These are phyloP conservation scores for Prosapia bicincta DNA, from an alignment of 2,888 invertebrate species.

Conservation along the genomic window DNA sequence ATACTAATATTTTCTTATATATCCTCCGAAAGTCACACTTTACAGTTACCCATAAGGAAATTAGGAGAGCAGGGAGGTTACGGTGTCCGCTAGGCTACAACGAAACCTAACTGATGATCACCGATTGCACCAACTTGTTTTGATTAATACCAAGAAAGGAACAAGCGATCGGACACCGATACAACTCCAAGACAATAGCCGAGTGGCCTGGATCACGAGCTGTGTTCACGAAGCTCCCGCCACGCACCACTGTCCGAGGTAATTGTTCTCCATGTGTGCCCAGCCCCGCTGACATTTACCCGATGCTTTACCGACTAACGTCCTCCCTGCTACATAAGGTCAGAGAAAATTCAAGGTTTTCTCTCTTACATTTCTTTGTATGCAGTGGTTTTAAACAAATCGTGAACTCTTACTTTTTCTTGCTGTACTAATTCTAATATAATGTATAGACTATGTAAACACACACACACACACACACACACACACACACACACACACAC, in stretches of 20 bases:
- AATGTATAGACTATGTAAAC: no score
- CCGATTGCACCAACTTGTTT: neutral
- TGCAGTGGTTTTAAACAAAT: no score
- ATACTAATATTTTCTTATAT: no score
- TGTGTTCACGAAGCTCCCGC: slow-evolving; percentile 9
- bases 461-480: no score
- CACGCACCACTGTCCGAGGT: slow-evolving; percentile 24
- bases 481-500: no score
- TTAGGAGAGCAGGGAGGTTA: neutral
- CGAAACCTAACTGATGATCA: neutral
- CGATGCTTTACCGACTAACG: neutral
- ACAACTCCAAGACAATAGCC: slow-evolving; percentile 11
- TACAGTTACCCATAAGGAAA: no score
- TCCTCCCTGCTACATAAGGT: no score
- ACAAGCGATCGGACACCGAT: neutral
- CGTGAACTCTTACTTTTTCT: no score
- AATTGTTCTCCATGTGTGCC: slow-evolving; percentile 22
- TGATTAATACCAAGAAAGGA: neutral
- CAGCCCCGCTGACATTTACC: slow-evolving; percentile 20
- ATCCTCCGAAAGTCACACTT: no score
- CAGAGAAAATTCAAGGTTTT: neutral
- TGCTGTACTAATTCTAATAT: no score
- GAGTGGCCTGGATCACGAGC: slow-evolving; percentile 15
- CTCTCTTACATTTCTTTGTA: no score
- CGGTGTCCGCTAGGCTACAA: neutral